Conservation (phyloP, 2,113 vertebrate genomes). For the Neopipo cinnamomea region DNA sequence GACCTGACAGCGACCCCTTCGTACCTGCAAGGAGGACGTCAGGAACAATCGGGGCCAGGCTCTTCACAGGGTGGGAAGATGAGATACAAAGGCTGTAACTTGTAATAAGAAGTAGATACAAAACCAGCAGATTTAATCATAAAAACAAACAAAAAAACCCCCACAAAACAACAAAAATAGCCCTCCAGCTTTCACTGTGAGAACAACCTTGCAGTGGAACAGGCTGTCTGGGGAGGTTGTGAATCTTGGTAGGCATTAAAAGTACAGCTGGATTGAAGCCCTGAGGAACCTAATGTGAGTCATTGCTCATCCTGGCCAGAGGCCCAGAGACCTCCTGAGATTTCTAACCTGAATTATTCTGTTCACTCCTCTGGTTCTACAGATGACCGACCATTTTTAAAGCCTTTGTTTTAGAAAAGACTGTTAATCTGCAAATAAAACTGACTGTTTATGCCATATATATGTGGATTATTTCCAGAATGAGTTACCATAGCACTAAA, state of each 20-base stretch:
- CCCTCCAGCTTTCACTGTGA: accelerated
- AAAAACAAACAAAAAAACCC: neutral
- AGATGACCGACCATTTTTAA: neutral
- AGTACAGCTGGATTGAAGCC: neutral
- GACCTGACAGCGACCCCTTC: neutral
- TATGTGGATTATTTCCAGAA: neutral
- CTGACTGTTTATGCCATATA: neutral
- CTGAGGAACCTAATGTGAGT: neutral
- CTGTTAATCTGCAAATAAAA: neutral
- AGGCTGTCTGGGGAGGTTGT: neutral
- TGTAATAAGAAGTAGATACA: neutral
- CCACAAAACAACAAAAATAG: neutral
- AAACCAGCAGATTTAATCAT: neutral
- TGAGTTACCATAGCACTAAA: neutral
- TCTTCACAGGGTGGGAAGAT: neutral
- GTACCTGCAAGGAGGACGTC: neutral
- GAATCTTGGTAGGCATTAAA: neutral
- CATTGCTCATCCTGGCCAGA: neutral
- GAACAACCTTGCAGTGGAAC: neutral
- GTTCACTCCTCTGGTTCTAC: neutral
- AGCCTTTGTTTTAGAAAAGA: neutral
- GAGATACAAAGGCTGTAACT: neutral
- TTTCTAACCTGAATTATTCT: neutral
- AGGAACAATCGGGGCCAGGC: accelerated
- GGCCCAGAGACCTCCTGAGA: neutral